Evolutionary conservation across 2,888 invertebrate genomes (phyloP).

Genomic region (Mesochorus sp.): DNA sequence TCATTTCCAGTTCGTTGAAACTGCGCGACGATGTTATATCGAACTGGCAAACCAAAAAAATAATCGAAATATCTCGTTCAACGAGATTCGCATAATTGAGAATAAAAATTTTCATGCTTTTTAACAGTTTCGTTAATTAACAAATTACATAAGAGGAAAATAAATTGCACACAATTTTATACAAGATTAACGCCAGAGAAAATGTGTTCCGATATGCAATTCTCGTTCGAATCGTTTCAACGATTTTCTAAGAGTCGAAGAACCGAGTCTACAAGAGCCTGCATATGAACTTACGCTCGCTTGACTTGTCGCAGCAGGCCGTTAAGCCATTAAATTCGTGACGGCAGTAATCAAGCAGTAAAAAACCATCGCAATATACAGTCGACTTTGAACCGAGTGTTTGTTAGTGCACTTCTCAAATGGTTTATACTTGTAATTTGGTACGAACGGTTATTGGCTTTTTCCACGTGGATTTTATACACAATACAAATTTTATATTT

Average conservation of each 20-base stretch:
- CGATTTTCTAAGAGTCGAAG: too few relatives aligned
- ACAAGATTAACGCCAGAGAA: neutral
- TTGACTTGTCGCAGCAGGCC: neutral
- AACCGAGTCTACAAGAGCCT: too few relatives aligned
- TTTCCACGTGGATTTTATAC: neutral
- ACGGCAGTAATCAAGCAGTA: neutral
- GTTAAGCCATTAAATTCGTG: neutral
- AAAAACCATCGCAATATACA: neutral
- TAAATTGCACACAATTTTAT: neutral
- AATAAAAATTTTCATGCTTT: slow-evolving; percentile 21
- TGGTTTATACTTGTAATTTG: neutral
- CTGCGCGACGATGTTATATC: neutral
- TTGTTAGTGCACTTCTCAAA: neutral
- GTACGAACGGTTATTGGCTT: neutral
- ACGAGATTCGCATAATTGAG: neutral
- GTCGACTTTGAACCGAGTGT: neutral
- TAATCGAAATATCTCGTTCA: too few relatives aligned
- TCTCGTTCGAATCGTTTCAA: too few relatives aligned
- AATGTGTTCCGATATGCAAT: too few relatives aligned
- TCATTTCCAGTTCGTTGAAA: slow-evolving; percentile 10
- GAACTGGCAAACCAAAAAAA: neutral
- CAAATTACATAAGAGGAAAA: slow-evolving; percentile 11
- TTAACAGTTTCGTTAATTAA: slow-evolving; percentile 33
- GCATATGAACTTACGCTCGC: too few relatives aligned
- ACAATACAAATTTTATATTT: neutral